Conservation (phyloP, 64 coral and sea anemone genomes). For the Stichodactyla mertensii region DNA sequence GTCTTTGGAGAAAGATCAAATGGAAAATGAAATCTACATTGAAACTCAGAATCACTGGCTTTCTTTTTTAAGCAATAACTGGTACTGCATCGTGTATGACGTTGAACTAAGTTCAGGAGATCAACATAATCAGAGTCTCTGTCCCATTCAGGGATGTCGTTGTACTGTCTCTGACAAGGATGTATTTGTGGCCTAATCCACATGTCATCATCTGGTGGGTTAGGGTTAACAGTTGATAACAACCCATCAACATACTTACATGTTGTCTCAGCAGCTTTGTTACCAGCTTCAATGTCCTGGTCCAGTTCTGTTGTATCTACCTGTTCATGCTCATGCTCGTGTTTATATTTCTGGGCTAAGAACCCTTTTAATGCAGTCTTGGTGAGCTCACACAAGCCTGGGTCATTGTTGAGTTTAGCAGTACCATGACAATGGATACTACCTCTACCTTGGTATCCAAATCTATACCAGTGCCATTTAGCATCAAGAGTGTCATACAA, state of each 20-base stretch:
- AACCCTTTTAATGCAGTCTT: slow-evolving; percentile 23
- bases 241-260: too few species aligned
- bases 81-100: slow-evolving; percentile 40
- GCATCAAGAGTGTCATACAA: slow-evolving; percentile 23
- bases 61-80: slow-evolving; percentile 47
- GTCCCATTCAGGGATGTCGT: too few species aligned
- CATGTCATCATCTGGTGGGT: too few species aligned
- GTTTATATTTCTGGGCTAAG: slow-evolving; percentile 25
- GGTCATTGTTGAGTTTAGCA: too few species aligned
- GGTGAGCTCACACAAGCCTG: neutral
- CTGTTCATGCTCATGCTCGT: neutral
- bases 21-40: slow-evolving; percentile 46
- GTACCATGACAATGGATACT: too few species aligned
- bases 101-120: slow-evolving; percentile 39
- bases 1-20: slow-evolving; percentile 29
- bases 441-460: too few species aligned
- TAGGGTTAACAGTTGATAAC: slow-evolving; percentile 18
- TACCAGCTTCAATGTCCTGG: slow-evolving; percentile 22
- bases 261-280: slow-evolving; percentile 7
- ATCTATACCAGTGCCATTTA: neutral
- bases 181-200: neutral
- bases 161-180: slow-evolving; percentile 7
- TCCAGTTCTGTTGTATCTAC: neutral
- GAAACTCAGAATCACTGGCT: slow-evolving; percentile 28
- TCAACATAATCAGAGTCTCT: slow-evolving; percentile 9